Conservation (phyloP, 2,888 invertebrate genomes). For the Dugesia japonica region DNA sequence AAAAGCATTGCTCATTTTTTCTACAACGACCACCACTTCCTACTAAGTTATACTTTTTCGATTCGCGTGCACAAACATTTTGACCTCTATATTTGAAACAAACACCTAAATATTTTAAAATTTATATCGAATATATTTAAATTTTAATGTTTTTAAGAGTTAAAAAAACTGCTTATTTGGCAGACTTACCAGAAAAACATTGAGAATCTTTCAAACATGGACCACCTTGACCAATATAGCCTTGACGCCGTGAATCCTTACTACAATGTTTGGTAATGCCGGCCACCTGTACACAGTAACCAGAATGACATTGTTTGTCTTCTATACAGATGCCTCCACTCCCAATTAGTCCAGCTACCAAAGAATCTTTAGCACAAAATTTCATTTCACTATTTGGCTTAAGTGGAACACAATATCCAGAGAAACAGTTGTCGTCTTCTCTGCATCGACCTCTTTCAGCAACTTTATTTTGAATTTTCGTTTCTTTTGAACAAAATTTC, state of each 20-base stretch:
- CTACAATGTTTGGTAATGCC: neutral
- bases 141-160: too few species aligned
- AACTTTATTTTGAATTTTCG: conserved; percentile 1
- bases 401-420: neutral
- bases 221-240: conserved; percentile 21
- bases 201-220: neutral
- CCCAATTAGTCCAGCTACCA: neutral
- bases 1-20: conserved; percentile 24
- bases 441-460: conserved; percentile 22
- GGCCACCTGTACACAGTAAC: neutral
- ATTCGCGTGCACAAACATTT: conserved; percentile 17
- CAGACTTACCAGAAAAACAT: conserved; percentile 17
- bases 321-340: conserved; percentile 5
- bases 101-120: neutral
- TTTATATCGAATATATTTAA: too few species aligned
- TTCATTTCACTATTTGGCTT: neutral
- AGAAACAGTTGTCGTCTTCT: conserved; percentile 20
- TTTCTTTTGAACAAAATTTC: conserved; percentile 17
- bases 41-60: neutral
- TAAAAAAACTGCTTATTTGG: too few species aligned
- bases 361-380: conserved; percentile 17
- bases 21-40: conserved; percentile 22
- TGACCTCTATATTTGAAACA: conserved; percentile 1
- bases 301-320: conserved; percentile 20
- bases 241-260: neutral